These are phyloP conservation scores for Hemibagrus guttatus DNA, from an alignment of 2,797 vertebrate genomes.

Conservation along the genomic window DNA sequence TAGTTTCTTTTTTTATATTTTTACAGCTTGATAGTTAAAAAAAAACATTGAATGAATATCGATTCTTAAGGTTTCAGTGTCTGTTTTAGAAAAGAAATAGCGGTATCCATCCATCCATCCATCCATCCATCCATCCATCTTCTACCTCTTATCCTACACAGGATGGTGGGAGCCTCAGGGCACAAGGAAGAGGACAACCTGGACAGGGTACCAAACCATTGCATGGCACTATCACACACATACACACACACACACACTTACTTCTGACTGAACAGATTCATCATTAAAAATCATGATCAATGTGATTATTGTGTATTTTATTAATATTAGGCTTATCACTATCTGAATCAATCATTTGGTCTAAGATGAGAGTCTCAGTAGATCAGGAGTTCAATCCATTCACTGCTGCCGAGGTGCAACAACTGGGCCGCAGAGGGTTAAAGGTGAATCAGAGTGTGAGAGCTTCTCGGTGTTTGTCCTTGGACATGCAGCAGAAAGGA, in stretches of 20 bases:
- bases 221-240: no score
- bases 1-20: neutral
- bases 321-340: neutral
- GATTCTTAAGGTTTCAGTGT: neutral
- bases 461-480: conserved; percentile 8
- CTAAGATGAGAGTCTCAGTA: neutral
- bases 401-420: neutral
- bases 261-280: neutral
- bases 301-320: neutral
- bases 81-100: no score
- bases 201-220: no score
- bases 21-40: no score
- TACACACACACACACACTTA: no score
- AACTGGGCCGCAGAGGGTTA: neutral
- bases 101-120: no score
- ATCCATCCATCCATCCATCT: no score
- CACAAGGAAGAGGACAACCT: no score
- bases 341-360: neutral
- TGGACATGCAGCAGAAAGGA: neutral
- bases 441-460: neutral
- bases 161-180: no score
- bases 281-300: neutral
- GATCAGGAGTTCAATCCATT: neutral
- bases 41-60: no score
- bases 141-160: no score